Percentiles rank a stretch among this genome's conserved stretches.
Conservation (phyloP, 2,797 vertebrate species). For the Merluccius polli region DNA sequence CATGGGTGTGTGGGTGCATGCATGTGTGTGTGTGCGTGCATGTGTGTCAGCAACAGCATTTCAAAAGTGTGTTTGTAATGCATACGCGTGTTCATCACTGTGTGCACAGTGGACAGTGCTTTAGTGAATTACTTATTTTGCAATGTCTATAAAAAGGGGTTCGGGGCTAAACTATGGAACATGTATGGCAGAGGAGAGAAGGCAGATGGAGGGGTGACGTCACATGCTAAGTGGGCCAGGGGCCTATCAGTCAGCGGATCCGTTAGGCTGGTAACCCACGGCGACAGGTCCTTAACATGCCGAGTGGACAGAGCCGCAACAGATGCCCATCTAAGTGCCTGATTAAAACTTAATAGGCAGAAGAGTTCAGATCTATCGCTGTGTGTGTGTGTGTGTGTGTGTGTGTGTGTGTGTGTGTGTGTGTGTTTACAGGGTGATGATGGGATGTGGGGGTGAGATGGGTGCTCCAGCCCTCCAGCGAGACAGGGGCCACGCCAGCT, state of each 20-base stretch:
- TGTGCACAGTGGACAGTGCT: background rate
- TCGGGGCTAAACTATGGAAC: background rate
- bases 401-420: conserved; percentile 23
- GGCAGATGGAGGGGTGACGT: conserved; percentile 42
- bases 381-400: conserved; percentile 7
- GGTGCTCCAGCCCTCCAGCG: conserved; percentile 68
- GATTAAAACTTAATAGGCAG: conserved; percentile 79
- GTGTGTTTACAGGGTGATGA: conserved; percentile 31
- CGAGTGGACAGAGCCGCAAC: conserved; percentile 68
- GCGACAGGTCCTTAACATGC: conserved; percentile 67
- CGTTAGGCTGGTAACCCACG: conserved; percentile 62
- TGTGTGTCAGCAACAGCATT: background rate
- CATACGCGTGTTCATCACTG: background rate
- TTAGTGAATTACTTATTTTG: background rate
- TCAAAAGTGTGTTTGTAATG: background rate
- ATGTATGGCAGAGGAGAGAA: background rate
- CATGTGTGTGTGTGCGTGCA: background rate
- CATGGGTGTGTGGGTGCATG: background rate
- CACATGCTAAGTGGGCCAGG: conserved; percentile 63
- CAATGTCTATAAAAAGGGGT: background rate
- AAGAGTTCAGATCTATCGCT: conserved; percentile 44
- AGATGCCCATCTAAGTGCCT: conserved; percentile 78
- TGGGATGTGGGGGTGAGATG: conserved; percentile 47
- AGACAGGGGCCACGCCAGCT: conserved; percentile 69
- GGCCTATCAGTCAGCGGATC: conserved; percentile 63